phyloP scores from a whole-genome alignment of 2,113 vertebrate genomes.

The Oncorhynchus masou region DNA sequence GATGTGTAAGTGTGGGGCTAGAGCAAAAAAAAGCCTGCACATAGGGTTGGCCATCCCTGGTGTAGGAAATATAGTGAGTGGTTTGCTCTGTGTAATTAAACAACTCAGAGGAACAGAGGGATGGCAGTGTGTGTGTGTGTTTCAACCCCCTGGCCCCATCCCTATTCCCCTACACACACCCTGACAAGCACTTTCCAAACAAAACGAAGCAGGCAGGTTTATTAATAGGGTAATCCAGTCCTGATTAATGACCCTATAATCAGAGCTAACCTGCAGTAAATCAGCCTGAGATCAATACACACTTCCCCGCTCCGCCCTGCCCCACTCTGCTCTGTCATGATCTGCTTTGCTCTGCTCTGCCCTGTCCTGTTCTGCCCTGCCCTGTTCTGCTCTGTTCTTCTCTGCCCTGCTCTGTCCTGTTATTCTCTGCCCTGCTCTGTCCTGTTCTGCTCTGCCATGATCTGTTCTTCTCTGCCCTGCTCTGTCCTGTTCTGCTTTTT shows the following conservation, averaged over 20 bases:
- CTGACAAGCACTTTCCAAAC: conserved; percentile 73
- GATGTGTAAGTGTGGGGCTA: too few relatives aligned
- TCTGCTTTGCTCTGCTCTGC: too few relatives aligned
- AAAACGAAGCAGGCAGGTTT: conserved; percentile 75
- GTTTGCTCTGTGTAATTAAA: conserved; percentile 45
- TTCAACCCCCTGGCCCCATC: background rate
- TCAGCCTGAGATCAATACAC: conserved; percentile 73
- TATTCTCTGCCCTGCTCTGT: fast-evolving
- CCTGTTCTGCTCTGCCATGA: fast-evolving
- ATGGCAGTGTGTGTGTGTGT: background rate
- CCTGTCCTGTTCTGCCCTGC: fast-evolving
- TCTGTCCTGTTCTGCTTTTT: fast-evolving
- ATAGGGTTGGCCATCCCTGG: background rate
- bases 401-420: too few relatives aligned
- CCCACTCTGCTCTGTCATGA: too few relatives aligned
- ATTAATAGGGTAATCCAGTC: conserved; percentile 77
- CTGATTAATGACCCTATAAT: conserved; percentile 81
- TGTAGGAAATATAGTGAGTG: conserved; percentile 24
- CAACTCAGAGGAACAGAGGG: background rate
- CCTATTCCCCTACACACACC: conserved; percentile 26
- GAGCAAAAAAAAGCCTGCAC: too few relatives aligned
- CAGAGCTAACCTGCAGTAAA: conserved; percentile 77
- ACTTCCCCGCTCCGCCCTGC: conserved; percentile 29
- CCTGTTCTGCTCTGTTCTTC: fast-evolving
- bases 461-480: too few relatives aligned